phyloP scores from a whole-genome alignment of 2,888 invertebrate species.

The Brassicogethes aeneus region DNA sequence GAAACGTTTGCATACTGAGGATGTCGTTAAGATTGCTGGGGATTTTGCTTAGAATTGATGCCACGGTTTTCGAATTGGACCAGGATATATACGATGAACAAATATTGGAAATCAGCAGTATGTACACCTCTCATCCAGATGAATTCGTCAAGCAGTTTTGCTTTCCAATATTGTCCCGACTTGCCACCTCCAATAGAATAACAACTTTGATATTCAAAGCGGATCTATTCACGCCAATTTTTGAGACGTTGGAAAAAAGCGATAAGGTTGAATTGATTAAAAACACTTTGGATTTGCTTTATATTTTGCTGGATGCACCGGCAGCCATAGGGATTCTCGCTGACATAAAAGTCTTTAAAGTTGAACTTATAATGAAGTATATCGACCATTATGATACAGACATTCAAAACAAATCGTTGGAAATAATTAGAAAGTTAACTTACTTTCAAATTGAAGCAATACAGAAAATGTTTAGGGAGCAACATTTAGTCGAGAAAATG shows the following conservation, averaged over 20 bases:
- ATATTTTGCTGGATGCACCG: constrained; percentile 21
- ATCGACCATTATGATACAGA: constrained; percentile 14
- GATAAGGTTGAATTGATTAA: constrained; percentile 18
- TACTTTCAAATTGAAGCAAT: constrained; percentile 21
- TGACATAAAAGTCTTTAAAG: constrained; percentile 21
- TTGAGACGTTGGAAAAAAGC: constrained; percentile 20
- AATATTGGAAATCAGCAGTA: constrained; percentile 23
- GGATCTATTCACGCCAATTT: constrained; percentile 23
- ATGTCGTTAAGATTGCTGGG: constrained; percentile 24
- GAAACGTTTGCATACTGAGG: constrained; percentile 27
- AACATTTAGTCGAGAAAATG: constrained; percentile 24
- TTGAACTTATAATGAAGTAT: constrained; percentile 18
- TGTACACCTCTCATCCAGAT: constrained; percentile 24
- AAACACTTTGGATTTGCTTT: constrained; percentile 22
- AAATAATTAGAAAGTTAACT: constrained; percentile 23
- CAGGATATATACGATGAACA: constrained; percentile 24
- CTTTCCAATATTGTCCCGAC: constrained; percentile 22
- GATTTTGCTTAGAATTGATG: constrained; percentile 21
- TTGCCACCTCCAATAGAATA: constrained; percentile 21
- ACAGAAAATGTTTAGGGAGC: constrained; percentile 20
- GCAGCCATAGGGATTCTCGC: constrained; percentile 20
- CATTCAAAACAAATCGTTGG: constrained; percentile 17
- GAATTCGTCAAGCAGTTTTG: constrained; percentile 23
- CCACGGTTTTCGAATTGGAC: constrained; percentile 24
- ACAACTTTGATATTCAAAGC: constrained; percentile 21